Evolutionary conservation across 2,797 vertebrate genomes (phyloP).

Genomic region (Arrhamphus sclerolepis): DNA sequence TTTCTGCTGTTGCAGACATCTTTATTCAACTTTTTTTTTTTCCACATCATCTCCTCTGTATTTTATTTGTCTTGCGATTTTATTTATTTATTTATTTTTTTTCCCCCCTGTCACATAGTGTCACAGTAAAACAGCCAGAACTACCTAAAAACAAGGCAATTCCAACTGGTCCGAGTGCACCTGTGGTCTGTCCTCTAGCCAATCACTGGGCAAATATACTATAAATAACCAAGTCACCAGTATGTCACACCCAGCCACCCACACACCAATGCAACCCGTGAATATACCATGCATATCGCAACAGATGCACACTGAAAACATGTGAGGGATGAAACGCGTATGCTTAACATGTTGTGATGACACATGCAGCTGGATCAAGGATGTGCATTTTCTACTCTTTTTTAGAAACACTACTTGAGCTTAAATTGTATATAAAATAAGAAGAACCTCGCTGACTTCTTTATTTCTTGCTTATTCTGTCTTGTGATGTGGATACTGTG

Average conservation of each 20-base stretch:
- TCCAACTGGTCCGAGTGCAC: slow-evolving; percentile 63
- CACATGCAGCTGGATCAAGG: slow-evolving; percentile 34
- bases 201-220: slow-evolving; percentile 79
- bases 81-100: too few species aligned
- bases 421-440: neutral
- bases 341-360: slow-evolving; percentile 8
- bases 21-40: neutral
- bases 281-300: slow-evolving; percentile 17
- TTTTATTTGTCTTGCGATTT: slow-evolving; percentile 17
- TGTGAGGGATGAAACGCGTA: neutral
- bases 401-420: neutral
- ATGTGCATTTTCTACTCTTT: neutral
- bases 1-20: neutral
- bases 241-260: slow-evolving; percentile 58
- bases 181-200: slow-evolving; percentile 73
- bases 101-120: slow-evolving; percentile 34
- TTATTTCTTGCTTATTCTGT: too few species aligned
- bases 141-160: slow-evolving; percentile 59
- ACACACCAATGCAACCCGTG: slow-evolving; percentile 25
- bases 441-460: neutral
- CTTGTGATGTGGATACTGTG: too few species aligned
- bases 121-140: slow-evolving; percentile 41
- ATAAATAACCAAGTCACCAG: slow-evolving; percentile 78
- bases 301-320: slow-evolving; percentile 36
- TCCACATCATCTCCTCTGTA: neutral